Evolutionary conservation across 2,113 vertebrate genomes (phyloP), one percentile per base, ranked within the genome.

Genomic region (Passer montanus): DNA sequence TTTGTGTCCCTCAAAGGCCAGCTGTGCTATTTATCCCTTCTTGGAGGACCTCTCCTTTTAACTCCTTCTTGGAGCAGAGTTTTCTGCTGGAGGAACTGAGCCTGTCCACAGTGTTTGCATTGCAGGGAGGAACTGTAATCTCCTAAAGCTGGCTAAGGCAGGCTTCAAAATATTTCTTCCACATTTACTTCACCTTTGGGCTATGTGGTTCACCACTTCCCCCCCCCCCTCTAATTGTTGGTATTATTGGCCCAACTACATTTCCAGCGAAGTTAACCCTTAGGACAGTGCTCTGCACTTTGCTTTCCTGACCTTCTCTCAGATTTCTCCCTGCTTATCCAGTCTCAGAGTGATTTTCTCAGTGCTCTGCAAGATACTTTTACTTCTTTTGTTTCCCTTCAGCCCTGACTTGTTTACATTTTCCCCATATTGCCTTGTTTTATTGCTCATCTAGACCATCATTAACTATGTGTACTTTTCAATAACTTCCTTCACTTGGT

Each of bases 401-500:
- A 87, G 69, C 31, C 58, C 50, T 47, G 37, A 30, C 72, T 87
- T 95, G 86, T 96, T 97, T 97, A 94, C 56, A 44, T 92, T 93
- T 94, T 64, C 84, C 52, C n/a, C 73, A 72, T 18, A 81, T 23
- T 81, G 53, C 56, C 74, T 56, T 66, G 58, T 56, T 93, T 95
- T 95, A 96, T 93, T 94, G 77, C 87, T 93, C 16, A 7, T 93
- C 87, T 89, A 94, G 66, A 60, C 77, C 43, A 49, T 49, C 8
- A 15, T 94, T 91, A 94, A 64, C 66, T 73, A 56, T 27, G 30
- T 82, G 58, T 87, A 27, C 84, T 89, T 89, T 85, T 84, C 81
- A 91, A 87, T 89, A 95, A 89, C 91, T 97, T 95, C 95, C 91
- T 95, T 93, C 74, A 41, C 85, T 95, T 66, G 70, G 28, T 73